Evolutionary conservation across 2,113 vertebrate species (phyloP), one percentile per base, ranked within the genome.

Genomic region (Seriola rivoliana): DNA sequence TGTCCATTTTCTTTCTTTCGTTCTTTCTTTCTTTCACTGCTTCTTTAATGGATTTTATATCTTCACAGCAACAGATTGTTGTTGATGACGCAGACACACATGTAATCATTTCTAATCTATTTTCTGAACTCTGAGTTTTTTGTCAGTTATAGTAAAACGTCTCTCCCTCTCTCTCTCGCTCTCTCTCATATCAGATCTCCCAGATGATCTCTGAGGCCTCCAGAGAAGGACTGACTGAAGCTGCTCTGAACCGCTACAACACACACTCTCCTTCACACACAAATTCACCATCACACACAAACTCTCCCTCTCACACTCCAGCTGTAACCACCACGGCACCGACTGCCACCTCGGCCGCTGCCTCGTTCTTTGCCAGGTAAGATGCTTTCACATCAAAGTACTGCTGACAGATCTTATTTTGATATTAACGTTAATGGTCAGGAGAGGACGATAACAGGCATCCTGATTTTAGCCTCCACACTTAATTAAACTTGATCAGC

Each of bases 331-430:
- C 89, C 91, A 90, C 46, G 80, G 97, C 91, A 65, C 94, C 96
- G 4, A 95, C 95, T 16, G 95, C 97, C 85, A 95, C 97, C 79
- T 99, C 97, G 0, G 97, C 97, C 14, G 97, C 98, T 0, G 97
- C 97, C 0, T 99, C 98, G 8, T 99, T 99, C 95, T 99, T 99
- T 42, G 98, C 97, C 93, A 97, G 98, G 98, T 99, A 96, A 96
- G 91, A 77, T 38, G 0, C 5, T 32, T 17, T 48, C 11, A 23
- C 9, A 64, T 34, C 21, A 21, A 32, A 48, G 12, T n/a, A 29
- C 25, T 11, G 19, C 13, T 23, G 19, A 21, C 29, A 67, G 55
- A 50, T 74, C 55, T 29, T 29, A 69, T 70, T 52, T 21, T 13
- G 54, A 25, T 23, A 5, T 12, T 4, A 25, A n/a, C 2, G 23